Base-by-base conservation (phyloP, 2,797 vertebrate species). In the Spea hammondii region DNA sequence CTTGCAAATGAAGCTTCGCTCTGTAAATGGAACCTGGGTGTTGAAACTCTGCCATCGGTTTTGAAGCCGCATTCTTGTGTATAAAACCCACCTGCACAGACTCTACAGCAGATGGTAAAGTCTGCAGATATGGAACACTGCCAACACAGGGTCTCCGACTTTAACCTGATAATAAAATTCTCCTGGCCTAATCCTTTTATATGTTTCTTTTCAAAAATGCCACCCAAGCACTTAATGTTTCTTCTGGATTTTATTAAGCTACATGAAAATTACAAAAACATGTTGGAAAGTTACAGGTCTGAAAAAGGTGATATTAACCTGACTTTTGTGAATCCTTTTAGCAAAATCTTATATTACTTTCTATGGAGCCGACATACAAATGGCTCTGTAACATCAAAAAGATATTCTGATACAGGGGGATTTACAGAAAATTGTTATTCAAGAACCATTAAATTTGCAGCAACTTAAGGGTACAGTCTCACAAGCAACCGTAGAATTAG, bases 91-190 rank as follows among this genome's bases (percentile, higher is more conserved):
- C 74, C 74, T 81, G 74, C 70, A 81, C 62, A 62, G 60, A n/a
- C 49, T 74, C 78, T 11, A 69, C 74, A 51, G 79, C 79, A 81
- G 79, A 81, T 81, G 79, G 79, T 54, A 53, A 53, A 77, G 65
- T 53, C 74, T 77, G 79, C 70, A 77, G 48, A 81, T 64, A 55
- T 77, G 79, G 79, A 77, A 60, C 49, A 12, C 11, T 64, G 79
- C 79, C 79, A 81, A 65, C 48, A 14, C 54, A 51, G 69, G 78
- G 74, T 66, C 69, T 81, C 65, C 66, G 32, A 76, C 44, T 71
- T 76, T 71, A 81, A 77, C 74, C 69, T 81, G 74, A 72, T 72
- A 80, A 80, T 80, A 72, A 77, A 81, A 67, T 65, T 77, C 48
- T 7, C 65, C 53, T 77, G 74, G 66, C 50, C 32, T 67, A 68